phyloP scores from a whole-genome alignment of 2,888 invertebrate genomes.

The Halictus quadricinctus region DNA sequence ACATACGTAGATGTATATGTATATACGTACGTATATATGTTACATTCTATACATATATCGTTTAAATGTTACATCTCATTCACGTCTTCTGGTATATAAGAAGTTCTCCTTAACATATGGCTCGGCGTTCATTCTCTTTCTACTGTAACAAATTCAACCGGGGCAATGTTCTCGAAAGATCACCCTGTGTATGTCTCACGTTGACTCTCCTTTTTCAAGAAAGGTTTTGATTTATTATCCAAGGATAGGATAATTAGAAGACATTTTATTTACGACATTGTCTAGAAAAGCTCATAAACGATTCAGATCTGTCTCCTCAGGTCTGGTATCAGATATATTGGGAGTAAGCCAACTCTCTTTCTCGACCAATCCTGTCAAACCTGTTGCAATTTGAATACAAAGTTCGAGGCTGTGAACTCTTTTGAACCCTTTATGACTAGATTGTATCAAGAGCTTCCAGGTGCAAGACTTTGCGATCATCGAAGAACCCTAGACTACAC shows the following conservation, averaged over 20 bases:
- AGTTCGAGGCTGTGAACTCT: conserved; percentile 13
- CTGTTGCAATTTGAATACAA: conserved; percentile 1
- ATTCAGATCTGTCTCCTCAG: neutral
- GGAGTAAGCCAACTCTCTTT: neutral
- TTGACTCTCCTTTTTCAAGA: neutral
- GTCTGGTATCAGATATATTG: neutral
- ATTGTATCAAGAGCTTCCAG: conserved; percentile 47
- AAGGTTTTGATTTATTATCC: conserved; percentile 32
- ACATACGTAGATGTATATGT: neutral
- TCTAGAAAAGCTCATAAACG: conserved; percentile 35
- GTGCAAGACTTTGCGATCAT: conserved; percentile 9
- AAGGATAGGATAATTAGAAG: neutral
- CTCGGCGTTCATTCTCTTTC: conserved; percentile 41
- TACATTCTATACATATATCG: conserved; percentile 16
- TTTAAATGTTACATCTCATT: conserved; percentile 26
- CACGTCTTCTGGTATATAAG: conserved; percentile 15
- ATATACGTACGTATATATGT: neutral
- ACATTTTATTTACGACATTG: conserved; percentile 10
- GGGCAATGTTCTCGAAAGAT: neutral
- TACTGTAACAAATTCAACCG: neutral
- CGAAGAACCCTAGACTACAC: conserved; percentile 1
- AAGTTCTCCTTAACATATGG: conserved; percentile 35
- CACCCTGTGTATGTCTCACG: conserved; percentile 10
- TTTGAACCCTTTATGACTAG: conserved; percentile 51
- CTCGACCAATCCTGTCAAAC: conserved; percentile 6